These are phyloP conservation scores for Leucophora obtusa DNA, from an alignment of 2,888 invertebrate species.

Conservation along the genomic window DNA sequence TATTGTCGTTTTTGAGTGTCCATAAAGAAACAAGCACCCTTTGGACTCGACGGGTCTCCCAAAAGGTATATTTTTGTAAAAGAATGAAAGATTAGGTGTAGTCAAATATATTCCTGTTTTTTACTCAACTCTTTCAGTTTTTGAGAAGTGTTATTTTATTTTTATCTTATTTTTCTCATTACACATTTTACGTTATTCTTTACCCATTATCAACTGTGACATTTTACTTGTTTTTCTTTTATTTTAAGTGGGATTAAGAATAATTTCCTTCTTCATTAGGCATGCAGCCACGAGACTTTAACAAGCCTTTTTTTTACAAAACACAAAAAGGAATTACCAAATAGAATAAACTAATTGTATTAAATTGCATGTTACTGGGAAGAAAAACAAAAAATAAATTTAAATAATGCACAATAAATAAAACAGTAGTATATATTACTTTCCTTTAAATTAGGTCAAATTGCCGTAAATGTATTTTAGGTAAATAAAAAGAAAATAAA, in stretches of 20 bases:
- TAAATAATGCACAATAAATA: background rate
- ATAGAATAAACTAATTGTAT: conserved; percentile 10
- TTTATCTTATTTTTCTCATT: too few relatives aligned
- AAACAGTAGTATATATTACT: background rate
- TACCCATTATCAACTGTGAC: too few relatives aligned
- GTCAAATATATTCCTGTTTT: too few relatives aligned
- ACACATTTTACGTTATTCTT: too few relatives aligned
- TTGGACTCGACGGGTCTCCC: too few relatives aligned
- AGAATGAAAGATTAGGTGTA: too few relatives aligned
- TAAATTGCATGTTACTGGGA: background rate
- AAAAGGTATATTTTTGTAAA: too few relatives aligned
- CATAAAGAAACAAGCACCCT: too few relatives aligned
- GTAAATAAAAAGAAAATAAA: background rate
- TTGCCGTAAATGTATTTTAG: background rate
- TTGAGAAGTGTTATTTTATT: too few relatives aligned
- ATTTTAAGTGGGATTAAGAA: background rate
- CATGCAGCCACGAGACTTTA: conserved; percentile 46
- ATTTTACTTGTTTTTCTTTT: background rate
- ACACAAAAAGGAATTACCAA: background rate
- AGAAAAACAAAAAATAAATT: background rate
- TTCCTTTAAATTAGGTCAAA: conserved; percentile 13
- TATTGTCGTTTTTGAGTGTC: too few relatives aligned
- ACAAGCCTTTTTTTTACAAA: background rate
- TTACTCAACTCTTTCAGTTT: too few relatives aligned
- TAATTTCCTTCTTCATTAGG: conserved; percentile 25